Evolutionary conservation across 35 echinoderm and acorn worm genomes (phyloP), one percentile per base, ranked within the genome.

Genomic region (Holothuria glaberrima): DNA sequence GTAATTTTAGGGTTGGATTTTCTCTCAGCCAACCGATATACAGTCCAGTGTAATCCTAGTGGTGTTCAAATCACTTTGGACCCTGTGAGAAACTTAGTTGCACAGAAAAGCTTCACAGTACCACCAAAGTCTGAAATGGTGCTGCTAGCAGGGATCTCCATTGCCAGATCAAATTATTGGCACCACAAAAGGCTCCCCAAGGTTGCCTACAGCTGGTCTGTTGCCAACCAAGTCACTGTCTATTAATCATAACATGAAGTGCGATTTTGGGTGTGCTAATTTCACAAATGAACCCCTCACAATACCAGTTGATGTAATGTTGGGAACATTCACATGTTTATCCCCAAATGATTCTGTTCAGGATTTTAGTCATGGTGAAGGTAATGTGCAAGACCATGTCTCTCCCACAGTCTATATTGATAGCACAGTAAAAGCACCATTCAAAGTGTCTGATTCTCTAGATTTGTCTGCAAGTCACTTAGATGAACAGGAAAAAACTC

Each of bases 211-310:
- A 44, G 36, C 72, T 76, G 72, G 72, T 31, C 36, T 31, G 25
- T 31, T 76, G 72, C 29, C 20, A 76, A 76, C 28, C 36, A 76
- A 76, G 72, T 76, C 72, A 22, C 36, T 76, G 28, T 76, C 72
- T 26, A 31, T 22, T 31, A 76, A 76, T 45, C 72, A 76, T 12
- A 76, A 76, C 33, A 76, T 76, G 72, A 76, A 35, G 7, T 34
- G 29, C 21, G 17, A 41, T 76, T 76, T 34, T 76, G 72, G 33
- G 14, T 76, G 72, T 31, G 72, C 28, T 12, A 76, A 76, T 76
- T 76, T 76, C 12, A 34, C 72, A 30, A 21, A 35, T 22, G 21
- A 76, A 34, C 72, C 29, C n/a, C 29, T 76, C 36, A 31, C 29
- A 22, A n/a, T 76, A 12, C 72, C 72, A 30, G 20, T 20, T 22